Conservation (phyloP, 2,113 vertebrate genomes). For the Albula glossodonta region DNA sequence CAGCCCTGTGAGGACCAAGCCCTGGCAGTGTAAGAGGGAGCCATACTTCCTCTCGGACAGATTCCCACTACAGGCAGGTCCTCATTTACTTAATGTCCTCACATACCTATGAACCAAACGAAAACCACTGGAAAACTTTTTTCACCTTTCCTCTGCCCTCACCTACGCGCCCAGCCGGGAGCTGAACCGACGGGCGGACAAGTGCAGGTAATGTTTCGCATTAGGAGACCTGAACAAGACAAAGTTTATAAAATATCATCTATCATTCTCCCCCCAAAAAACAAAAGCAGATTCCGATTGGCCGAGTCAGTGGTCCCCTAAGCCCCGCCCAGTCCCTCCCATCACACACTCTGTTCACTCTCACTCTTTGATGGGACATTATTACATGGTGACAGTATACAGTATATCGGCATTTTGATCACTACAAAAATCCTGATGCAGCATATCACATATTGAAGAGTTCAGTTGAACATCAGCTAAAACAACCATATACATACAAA, state of each 20-base stretch:
- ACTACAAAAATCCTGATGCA: slow-evolving; percentile 48
- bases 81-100: no score
- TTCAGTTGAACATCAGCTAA: slow-evolving; percentile 25
- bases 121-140: no score
- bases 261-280: not conserved
- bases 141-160: not conserved
- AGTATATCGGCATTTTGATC: slow-evolving; percentile 48
- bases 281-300: not conserved
- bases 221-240: not conserved
- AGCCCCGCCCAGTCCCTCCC: not conserved
- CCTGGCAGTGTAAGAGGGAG: no score
- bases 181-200: not conserved
- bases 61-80: no score
- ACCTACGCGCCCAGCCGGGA: not conserved
- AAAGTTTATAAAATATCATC: not conserved
- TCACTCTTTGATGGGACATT: not conserved
- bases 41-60: no score
- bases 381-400: slow-evolving; percentile 24
- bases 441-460: slow-evolving; percentile 39
- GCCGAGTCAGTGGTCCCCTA: not conserved
- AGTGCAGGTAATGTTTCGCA: not conserved
- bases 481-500: not conserved
- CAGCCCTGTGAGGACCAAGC: no score
- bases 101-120: no score
- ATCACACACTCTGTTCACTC: not conserved